Evolutionary conservation across 1,140 invertebrate genomes (phyloP).

Genomic region (Neuroterus valhalla): DNA sequence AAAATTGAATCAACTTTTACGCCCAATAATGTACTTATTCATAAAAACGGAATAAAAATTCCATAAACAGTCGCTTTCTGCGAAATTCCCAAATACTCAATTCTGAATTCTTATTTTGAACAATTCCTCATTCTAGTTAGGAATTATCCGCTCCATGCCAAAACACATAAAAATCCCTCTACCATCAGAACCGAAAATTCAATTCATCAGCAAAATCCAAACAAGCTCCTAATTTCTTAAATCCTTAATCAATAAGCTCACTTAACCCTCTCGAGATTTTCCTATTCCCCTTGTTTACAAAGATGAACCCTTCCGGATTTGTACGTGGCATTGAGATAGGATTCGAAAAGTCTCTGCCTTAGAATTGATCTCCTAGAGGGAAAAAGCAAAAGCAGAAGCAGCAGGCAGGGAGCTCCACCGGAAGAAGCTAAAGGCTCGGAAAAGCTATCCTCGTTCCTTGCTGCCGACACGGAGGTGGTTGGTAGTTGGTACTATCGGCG

Average conservation of each 20-base stretch:
- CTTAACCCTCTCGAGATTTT: not conserved
- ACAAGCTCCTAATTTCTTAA: not conserved
- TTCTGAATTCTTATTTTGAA: no score
- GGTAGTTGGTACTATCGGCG: not conserved
- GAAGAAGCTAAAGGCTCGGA: slow-evolving; percentile 15
- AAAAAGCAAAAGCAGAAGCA: not conserved
- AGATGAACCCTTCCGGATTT: not conserved
- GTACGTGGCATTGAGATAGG: slow-evolving; percentile 8
- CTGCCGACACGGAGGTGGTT: slow-evolving; percentile 12
- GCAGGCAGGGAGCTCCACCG: slow-evolving; percentile 38
- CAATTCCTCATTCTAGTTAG: no score
- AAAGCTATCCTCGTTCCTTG: slow-evolving; percentile 9
- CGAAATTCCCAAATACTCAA: no score
- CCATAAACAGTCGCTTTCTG: no score
- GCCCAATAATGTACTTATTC: no score
- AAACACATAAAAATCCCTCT: not conserved
- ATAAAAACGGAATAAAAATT: no score
- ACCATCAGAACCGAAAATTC: not conserved
- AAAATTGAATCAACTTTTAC: no score
- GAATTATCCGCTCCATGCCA: no score
- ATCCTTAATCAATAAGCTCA: not conserved
- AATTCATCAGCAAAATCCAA: not conserved
- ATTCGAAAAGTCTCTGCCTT: not conserved
- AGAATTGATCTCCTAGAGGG: not conserved
- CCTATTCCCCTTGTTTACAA: not conserved